These are phyloP conservation scores for Gordius sp. DNA, from an alignment of 2,888 invertebrate genomes.

Conservation along the genomic window DNA sequence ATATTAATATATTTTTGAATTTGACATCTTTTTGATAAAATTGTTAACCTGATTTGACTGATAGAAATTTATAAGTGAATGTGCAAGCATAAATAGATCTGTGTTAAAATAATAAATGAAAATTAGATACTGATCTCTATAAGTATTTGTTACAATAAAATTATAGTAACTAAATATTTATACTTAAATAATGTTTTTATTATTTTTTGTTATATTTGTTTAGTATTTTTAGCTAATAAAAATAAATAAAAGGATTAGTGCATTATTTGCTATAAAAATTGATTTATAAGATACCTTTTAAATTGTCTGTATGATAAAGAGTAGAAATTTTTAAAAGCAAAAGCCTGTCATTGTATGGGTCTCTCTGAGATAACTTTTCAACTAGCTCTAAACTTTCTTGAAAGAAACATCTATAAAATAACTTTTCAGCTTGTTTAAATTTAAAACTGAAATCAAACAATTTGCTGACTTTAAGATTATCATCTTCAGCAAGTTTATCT, in stretches of 20 bases:
- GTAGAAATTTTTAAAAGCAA: neutral
- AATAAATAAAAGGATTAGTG: neutral
- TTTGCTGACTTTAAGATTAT: neutral
- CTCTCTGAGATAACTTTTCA: neutral
- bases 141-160: too few relatives aligned
- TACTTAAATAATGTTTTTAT: too few relatives aligned
- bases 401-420: conserved; percentile 3
- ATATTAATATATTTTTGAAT: too few relatives aligned
- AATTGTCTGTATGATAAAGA: neutral
- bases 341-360: neutral
- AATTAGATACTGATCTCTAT: too few relatives aligned
- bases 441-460: neutral
- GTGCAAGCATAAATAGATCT: too few relatives aligned
- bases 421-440: neutral
- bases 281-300: conserved; percentile 6
- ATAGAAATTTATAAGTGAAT: too few relatives aligned
- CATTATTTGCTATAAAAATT: conserved; percentile 8
- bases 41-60: too few relatives aligned
- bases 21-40: too few relatives aligned
- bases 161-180: too few relatives aligned
- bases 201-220: too few relatives aligned
- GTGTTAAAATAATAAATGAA: too few relatives aligned
- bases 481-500: neutral
- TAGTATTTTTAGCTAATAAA: neutral
- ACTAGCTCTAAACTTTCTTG: neutral